A percentile compares a stretch with the other conserved stretches of the same genome.
Conservation (phyloP, 2,888 invertebrate species). For the Brenthis daphne region DNA sequence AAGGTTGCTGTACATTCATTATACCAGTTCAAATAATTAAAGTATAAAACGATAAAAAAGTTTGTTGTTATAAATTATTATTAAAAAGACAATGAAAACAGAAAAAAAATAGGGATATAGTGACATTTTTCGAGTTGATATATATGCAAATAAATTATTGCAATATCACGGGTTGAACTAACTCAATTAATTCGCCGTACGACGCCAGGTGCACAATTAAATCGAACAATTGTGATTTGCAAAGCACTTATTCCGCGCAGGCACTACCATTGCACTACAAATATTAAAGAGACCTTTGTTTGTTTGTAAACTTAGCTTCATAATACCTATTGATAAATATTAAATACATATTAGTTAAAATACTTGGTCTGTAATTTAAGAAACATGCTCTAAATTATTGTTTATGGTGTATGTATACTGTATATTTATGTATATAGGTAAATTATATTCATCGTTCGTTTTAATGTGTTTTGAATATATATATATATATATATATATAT, state of each 20-base stretch:
- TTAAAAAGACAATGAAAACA: neutral
- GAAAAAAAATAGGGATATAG: neutral
- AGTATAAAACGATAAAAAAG: neutral
- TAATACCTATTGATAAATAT: neutral
- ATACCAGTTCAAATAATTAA: neutral
- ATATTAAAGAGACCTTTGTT: slow-evolving; percentile 33
- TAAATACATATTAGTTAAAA: neutral
- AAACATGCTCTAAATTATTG: neutral
- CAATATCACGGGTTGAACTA: slow-evolving; percentile 27
- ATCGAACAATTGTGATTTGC: slow-evolving; percentile 36
- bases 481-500: too few species aligned
- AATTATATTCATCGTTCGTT: neutral
- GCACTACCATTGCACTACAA: slow-evolving; percentile 28
- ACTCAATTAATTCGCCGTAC: slow-evolving; percentile 34
- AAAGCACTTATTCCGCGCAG: slow-evolving; percentile 32
- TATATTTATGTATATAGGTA: neutral
- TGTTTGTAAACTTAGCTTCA: slow-evolving; percentile 26
- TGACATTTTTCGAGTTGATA: neutral
- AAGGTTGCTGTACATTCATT: neutral
- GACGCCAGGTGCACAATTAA: slow-evolving; percentile 37
- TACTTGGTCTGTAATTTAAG: too few species aligned
- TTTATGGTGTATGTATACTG: neutral
- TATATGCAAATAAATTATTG: slow-evolving; percentile 26
- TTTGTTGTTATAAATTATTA: neutral
- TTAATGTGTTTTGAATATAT: too few species aligned